A percentile compares a stretch with the other conserved stretches of the same genome.
These are phyloP conservation scores for Oligia latruncula DNA, from an alignment of 2,888 invertebrate species.

Conservation along the genomic window DNA sequence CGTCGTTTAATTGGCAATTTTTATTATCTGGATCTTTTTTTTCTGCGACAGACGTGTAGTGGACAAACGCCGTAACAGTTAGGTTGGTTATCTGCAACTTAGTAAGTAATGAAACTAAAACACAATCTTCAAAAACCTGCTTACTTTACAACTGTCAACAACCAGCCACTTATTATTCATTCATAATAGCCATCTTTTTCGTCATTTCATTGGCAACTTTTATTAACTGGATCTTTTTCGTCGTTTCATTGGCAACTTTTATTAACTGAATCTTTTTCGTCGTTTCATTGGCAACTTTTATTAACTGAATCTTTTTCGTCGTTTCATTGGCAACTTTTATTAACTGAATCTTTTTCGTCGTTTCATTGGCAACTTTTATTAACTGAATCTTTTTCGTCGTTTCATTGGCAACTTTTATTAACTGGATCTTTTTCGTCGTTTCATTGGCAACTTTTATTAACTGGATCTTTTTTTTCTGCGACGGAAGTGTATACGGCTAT, in stretches of 20 bases:
- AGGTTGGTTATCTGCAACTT: not conserved
- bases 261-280: constrained; percentile 26
- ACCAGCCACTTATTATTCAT: constrained; percentile 57
- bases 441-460: constrained; percentile 39
- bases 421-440: constrained; percentile 36
- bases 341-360: constrained; percentile 28
- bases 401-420: constrained; percentile 36
- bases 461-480: constrained; percentile 49
- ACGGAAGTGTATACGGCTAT: constrained; percentile 78
- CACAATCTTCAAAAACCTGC: constrained; percentile 24
- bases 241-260: no score
- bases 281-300: constrained; percentile 25
- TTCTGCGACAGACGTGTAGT: no score
- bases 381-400: constrained; percentile 39
- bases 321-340: no score
- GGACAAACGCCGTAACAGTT: not conserved
- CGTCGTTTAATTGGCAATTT: no score
- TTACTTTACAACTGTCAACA: constrained; percentile 75
- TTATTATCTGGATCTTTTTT: no score
- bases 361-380: constrained; percentile 35
- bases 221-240: constrained; percentile 43
- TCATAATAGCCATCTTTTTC: constrained; percentile 14
- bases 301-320: constrained; percentile 39
- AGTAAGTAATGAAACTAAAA: constrained; percentile 13
- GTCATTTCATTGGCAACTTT: constrained; percentile 24